Conservation (phyloP, 2,113 vertebrate species). For the Rhynchopsitta pachyrhyncha region DNA sequence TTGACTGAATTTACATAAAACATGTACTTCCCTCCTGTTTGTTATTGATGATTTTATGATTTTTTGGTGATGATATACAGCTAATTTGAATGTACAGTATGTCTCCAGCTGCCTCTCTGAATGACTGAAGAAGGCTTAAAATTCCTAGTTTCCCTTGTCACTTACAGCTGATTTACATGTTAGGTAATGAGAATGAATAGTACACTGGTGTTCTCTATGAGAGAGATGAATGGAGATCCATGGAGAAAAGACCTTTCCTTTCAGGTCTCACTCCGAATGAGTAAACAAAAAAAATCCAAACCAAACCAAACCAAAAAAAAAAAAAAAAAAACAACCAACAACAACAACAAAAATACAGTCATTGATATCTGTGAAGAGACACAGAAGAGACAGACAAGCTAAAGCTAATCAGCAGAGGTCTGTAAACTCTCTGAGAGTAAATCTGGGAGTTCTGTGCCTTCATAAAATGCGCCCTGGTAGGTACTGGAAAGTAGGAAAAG, state of each 20-base stretch:
- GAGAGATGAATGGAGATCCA: not conserved
- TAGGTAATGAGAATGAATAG: not conserved
- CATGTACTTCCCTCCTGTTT: not conserved
- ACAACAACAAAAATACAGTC: not conserved
- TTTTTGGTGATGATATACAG: not conserved
- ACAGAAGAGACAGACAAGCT: not conserved
- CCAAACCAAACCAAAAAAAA: not conserved
- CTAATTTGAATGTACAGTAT: not conserved
- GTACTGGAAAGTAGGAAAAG: not conserved
- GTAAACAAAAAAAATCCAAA: not conserved
- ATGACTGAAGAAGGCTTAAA: not conserved
- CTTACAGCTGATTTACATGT: not conserved
- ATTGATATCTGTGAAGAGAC: not conserved
- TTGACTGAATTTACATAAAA: not conserved
- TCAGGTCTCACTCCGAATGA: not conserved
- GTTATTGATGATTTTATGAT: not conserved
- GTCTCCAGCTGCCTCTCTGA: not conserved
- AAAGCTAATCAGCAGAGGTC: not conserved
- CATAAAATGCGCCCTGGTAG: not conserved
- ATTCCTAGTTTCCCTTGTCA: not conserved
- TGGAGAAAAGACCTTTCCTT: not conserved
- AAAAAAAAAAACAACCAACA: not conserved
- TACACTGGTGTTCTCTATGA: not conserved
- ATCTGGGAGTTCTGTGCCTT: not conserved
- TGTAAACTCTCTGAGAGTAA: not conserved